Conservation (phyloP, 2,113 vertebrate genomes). For the Anhinga anhinga region DNA sequence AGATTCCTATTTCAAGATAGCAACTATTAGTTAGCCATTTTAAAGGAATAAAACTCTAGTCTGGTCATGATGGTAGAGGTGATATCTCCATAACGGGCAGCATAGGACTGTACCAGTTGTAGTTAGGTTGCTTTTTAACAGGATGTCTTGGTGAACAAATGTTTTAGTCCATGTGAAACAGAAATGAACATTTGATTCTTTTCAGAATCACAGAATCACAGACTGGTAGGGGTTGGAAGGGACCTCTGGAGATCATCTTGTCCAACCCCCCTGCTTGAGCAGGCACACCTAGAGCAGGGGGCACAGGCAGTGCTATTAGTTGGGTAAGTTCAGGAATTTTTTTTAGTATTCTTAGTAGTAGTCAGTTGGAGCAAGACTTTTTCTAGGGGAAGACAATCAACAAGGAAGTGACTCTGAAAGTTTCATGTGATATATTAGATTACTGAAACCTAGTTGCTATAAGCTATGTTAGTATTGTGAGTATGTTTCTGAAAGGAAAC, state of each 20-base stretch:
- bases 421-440: background rate
- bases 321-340: background rate
- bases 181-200: background rate
- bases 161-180: background rate
- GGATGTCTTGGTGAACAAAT: background rate
- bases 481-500: background rate
- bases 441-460: background rate
- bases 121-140: background rate
- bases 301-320: background rate
- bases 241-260: too few species aligned
- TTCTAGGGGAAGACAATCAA: background rate
- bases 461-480: background rate
- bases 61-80: background rate
- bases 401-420: background rate
- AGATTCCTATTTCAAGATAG: background rate
- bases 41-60: background rate
- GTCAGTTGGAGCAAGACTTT: background rate
- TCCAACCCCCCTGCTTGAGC: too few species aligned
- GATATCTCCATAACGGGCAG: background rate
- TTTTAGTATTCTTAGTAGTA: background rate
- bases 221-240: too few species aligned
- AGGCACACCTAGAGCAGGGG: too few species aligned
- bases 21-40: background rate
- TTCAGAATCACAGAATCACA: too few species aligned
- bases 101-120: background rate